phyloP scores from a whole-genome alignment of 37 sponge, comb jelly and placozoan species.

The Crambe crambe region DNA sequence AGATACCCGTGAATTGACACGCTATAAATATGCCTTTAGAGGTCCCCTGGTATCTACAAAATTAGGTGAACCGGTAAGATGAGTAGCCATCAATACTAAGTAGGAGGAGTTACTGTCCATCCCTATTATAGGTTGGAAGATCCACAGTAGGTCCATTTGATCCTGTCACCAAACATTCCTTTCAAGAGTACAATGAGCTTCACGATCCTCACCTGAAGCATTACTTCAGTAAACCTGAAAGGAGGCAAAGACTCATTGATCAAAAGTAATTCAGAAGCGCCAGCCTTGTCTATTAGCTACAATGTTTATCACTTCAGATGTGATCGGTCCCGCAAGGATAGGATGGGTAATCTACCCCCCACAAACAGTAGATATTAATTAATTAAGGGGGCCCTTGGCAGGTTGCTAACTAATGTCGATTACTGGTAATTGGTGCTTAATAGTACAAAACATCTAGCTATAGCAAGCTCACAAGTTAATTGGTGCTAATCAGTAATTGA shows the following conservation, averaged over 20 bases:
- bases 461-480: too few relatives aligned
- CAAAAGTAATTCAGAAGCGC: background rate
- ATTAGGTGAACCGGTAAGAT: constrained; percentile 11
- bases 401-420: too few relatives aligned
- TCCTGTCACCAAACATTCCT: constrained; percentile 14
- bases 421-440: too few relatives aligned
- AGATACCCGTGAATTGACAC: too few relatives aligned
- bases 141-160: constrained; percentile 52
- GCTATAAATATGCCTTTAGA: too few relatives aligned
- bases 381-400: too few relatives aligned
- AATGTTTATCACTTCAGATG: background rate
- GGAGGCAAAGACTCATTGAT: constrained; percentile 34
- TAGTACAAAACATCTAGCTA: too few relatives aligned
- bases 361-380: too few relatives aligned
- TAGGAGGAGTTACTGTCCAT: background rate
- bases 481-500: too few relatives aligned
- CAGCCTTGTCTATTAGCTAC: background rate
- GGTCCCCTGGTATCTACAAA: background rate
- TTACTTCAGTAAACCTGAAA: constrained; percentile 50
- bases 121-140: constrained; percentile 14
- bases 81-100: background rate
- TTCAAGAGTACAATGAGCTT: constrained; percentile 75
- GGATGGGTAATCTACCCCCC: too few relatives aligned
- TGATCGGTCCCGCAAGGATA: too few relatives aligned
- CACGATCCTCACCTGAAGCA: constrained; percentile 72